phyloP scores from a whole-genome alignment of 2,113 vertebrate genomes.

The Stegastes partitus region DNA sequence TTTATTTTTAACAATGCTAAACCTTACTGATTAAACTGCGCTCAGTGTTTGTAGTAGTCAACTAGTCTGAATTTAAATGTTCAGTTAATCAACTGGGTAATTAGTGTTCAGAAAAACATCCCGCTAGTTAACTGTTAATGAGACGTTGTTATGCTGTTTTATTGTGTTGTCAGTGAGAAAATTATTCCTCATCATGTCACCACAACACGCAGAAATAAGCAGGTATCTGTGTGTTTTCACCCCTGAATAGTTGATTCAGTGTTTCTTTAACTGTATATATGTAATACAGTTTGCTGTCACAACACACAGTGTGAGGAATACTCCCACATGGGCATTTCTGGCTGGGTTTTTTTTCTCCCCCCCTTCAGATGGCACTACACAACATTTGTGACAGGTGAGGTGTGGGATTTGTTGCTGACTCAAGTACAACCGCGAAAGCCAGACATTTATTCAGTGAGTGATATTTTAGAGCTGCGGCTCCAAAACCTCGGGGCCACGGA shows the following conservation, averaged over 20 bases:
- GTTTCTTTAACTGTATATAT: background rate
- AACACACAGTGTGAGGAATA: background rate
- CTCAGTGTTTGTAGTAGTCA: too few relatives aligned
- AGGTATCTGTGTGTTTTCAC: background rate
- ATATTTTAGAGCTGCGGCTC: conserved; percentile 11
- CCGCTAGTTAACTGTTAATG: too few relatives aligned
- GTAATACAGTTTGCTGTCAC: background rate
- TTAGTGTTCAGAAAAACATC: too few relatives aligned
- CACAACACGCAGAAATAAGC: background rate
- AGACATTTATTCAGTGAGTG: conserved; percentile 32
- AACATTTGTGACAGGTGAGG: conserved; percentile 34
- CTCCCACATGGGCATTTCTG: conserved; percentile 4
- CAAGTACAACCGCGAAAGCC: conserved; percentile 13
- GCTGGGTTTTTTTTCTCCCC: background rate
- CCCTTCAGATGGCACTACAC: conserved; percentile 6
- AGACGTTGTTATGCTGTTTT: too few relatives aligned
- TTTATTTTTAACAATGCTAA: too few relatives aligned
- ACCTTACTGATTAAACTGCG: too few relatives aligned
- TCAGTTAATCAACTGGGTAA: too few relatives aligned
- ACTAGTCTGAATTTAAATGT: too few relatives aligned
- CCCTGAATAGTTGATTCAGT: background rate
- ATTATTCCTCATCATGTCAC: background rate
- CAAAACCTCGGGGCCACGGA: conserved; percentile 17
- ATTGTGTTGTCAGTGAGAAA: background rate
- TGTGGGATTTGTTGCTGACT: conserved; percentile 49